Base-by-base conservation (phyloP, 2,797 vertebrate genomes). In the Pangasius krempfi region DNA sequence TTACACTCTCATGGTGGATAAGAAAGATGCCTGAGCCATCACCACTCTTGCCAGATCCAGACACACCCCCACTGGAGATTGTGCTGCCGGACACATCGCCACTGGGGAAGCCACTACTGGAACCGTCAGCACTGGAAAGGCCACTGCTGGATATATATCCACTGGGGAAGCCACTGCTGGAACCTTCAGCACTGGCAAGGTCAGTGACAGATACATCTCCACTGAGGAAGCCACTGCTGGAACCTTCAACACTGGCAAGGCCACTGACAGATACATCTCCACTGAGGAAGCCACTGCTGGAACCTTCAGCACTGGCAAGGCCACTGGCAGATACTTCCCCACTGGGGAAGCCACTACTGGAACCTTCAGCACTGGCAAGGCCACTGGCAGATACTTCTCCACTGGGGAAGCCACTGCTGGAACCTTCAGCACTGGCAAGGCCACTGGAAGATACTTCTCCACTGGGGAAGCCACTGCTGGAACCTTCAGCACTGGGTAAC, bases 391-490 rank as follows among this genome's bases (percentile, higher is more conserved):
- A 44, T 44, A 44, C 5, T 44, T 44, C 44, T 6, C 44, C 44
- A 44, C 44, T 44, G 44, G 6, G 44, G 44, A 44, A 44, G 44
- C 44, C 44, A 44, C 44, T 44, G 44, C 44, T 66, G 79, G 82
- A 87, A 4, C 62, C 3, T 0, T 85, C 92, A 0, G 93, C 93
- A 88, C 87, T 92, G n/a, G 89, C 1, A 16, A 70, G 8, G 14
- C 88, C 90, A 82, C 89, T 93, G 50, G 89, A 84, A 81, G 93
- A 95, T 52, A 87, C 88, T 47, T 84, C 90, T 18, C 92, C 92
- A 27, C 93, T 94, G 52, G 88, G 6, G 13, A 89, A 66, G 16
- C 86, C 73, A 18, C 54, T 81, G 12, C 54, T 78, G 80, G 56
- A 88, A 3, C 40, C 81, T 87, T 5, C 92, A 0, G 93, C 93